Evolutionary conservation across 1,140 invertebrate genomes (phyloP), one percentile per base, ranked within the genome.

Genomic region (Drosophila neocordata): DNA sequence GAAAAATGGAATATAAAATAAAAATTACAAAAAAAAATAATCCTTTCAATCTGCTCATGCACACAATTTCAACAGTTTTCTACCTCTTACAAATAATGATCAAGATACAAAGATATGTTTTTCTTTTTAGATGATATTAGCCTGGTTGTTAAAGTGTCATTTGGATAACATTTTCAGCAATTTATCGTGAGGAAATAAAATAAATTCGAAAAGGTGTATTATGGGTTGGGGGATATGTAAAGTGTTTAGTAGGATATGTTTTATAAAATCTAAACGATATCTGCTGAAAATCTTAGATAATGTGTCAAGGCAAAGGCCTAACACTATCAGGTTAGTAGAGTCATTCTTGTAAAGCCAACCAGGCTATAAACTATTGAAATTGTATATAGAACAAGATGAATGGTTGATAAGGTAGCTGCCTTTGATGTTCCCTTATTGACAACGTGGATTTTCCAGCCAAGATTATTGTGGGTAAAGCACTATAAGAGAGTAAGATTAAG

Each of bases 401-500:
- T 38, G 20, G 38, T 67, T 22, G 62, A 61, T 4, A 65, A 1
- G 57, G 22, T 48, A 70, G 78, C 35, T 57, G 62, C 61, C 94
- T 95, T 37, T 1, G 71, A 59, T 18, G 9, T 94, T 92, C 82
- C 82, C 51, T 62, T 68, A 79, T 98, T 94, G 0, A 97, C 94
- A 0, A 99, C 96, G 84, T 97, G 94, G 69, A 99, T 98, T 91
- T 97, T 98, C 96, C 97, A 98, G 7, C 98, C 98, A 51, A 99
- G 93, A 91, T 97, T 96, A 63, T 95, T 96, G 92, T 98, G 97
- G 5, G 95, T 95, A 92, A 97, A 98, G 92, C 97, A 98, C 97
- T 99, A 93, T 2, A 93, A 93, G 55, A 8, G 74, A 15, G 58
- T 1, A 31, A 31, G 0, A 31, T 6, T 31, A 0, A 31, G 6